These are phyloP conservation scores for Silurus meridionalis DNA, from an alignment of 2,113 vertebrate genomes.

Conservation along the genomic window DNA sequence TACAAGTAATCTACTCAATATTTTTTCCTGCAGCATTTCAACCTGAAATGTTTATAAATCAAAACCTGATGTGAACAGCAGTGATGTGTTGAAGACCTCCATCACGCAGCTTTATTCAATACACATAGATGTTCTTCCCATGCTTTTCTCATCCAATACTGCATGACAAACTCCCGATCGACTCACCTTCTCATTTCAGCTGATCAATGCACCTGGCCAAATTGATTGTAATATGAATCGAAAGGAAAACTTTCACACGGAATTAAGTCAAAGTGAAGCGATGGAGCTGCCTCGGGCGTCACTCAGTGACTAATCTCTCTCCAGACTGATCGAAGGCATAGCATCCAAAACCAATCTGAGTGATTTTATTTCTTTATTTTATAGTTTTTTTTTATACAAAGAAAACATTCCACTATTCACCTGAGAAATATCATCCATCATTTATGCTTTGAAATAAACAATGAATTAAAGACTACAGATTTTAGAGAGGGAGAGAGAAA, in stretches of 20 bases:
- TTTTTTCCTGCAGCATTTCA: background rate
- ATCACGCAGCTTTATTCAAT: slow-evolving; percentile 50
- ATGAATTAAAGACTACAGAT: background rate
- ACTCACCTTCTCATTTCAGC: slow-evolving; percentile 62
- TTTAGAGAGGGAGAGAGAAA: background rate
- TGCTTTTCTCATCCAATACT: slow-evolving; percentile 63
- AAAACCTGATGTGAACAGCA: background rate
- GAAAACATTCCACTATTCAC: slow-evolving; percentile 52
- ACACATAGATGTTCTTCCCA: slow-evolving; percentile 58
- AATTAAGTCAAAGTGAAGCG: slow-evolving; percentile 63
- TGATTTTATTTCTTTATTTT: slow-evolving; percentile 26
- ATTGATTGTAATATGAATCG: slow-evolving; percentile 65
- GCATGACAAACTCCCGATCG: slow-evolving; percentile 58
- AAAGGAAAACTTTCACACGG: slow-evolving; percentile 63
- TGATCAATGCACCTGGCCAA: slow-evolving; percentile 61
- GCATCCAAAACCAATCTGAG: slow-evolving; percentile 49
- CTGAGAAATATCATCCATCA: slow-evolving; percentile 54
- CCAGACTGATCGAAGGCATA: slow-evolving; percentile 63
- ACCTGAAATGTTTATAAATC: background rate
- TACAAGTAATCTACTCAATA: background rate
- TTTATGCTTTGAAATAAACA: slow-evolving; percentile 1
- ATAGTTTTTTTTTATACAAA: background rate
- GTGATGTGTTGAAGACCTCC: background rate
- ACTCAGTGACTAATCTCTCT: slow-evolving; percentile 53
- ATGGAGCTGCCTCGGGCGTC: slow-evolving; percentile 57